These are phyloP conservation scores for Cremastinae sp. DNA, from an alignment of 2,888 invertebrate species.

Conservation along the genomic window DNA sequence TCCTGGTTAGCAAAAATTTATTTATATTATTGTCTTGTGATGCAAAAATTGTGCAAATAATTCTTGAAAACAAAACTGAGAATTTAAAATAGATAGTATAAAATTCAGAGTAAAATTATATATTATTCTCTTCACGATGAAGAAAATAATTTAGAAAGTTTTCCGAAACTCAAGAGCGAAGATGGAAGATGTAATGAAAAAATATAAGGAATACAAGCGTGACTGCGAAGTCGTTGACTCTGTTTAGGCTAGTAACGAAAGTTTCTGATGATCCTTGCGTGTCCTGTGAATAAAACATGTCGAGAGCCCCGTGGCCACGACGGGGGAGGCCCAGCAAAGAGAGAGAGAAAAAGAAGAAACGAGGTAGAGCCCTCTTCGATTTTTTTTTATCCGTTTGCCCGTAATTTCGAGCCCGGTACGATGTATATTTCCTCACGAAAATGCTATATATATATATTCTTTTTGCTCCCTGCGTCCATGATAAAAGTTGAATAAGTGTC, in stretches of 20 bases:
- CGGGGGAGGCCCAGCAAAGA: no score
- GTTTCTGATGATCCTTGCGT: conserved; percentile 54
- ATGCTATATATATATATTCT: background rate
- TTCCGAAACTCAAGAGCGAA: background rate
- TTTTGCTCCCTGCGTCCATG: conserved; percentile 13
- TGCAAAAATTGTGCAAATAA: no score
- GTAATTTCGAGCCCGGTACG: background rate
- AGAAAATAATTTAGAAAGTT: no score
- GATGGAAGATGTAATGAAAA: background rate
- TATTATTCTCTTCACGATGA: no score
- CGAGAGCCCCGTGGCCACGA: conserved; percentile 28
- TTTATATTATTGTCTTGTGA: no score
- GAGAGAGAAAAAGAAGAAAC: no score
- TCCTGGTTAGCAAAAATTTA: no score
- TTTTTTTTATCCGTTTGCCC: background rate
- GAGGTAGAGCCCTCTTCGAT: conserved; percentile 19
- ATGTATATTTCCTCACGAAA: conserved; percentile 20
- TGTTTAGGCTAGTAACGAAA: conserved; percentile 22
- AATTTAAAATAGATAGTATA: no score
- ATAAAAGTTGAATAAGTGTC: conserved; percentile 12
- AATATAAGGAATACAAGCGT: background rate
- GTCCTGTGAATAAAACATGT: conserved; percentile 66
- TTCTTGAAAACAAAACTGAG: no score
- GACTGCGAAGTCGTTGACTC: conserved; percentile 44
- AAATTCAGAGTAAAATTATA: no score